Conservation (phyloP, 2,797 vertebrate species). For the Sebastes iracundus region DNA sequence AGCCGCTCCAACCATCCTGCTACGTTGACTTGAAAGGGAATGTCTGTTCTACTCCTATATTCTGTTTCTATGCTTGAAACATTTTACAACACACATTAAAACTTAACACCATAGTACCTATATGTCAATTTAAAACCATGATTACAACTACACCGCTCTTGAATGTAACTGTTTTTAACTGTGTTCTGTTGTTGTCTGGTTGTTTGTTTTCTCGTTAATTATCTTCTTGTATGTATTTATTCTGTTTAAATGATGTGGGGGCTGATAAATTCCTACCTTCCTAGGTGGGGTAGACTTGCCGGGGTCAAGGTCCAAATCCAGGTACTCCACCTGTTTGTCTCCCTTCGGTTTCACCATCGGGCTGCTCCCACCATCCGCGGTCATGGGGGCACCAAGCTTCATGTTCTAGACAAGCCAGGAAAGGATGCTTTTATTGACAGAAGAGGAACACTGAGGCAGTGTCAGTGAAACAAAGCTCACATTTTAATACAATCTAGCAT, state of each 20-base stretch:
- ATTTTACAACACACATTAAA: too few species aligned
- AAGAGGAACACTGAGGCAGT: background rate
- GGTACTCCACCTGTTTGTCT: conserved; percentile 98
- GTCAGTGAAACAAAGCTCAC: conserved; percentile 6
- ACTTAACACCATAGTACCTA: too few species aligned
- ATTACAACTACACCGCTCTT: too few species aligned
- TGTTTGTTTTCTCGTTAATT: too few species aligned
- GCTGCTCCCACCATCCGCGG: conserved; percentile 92
- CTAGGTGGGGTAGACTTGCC: conserved; percentile 97
- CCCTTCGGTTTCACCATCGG: conserved; percentile 95
- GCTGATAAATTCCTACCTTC: conserved; percentile 84
- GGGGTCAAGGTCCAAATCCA: conserved; percentile 95
- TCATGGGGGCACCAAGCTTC: conserved; percentile 80
- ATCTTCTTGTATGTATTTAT: too few species aligned
- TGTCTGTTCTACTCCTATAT: too few species aligned
- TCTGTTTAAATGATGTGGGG: background rate
- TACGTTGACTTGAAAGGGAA: too few species aligned
- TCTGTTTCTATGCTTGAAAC: too few species aligned
- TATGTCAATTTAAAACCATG: too few species aligned
- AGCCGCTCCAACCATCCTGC: too few species aligned
- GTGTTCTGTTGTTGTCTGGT: too few species aligned
- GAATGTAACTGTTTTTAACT: too few species aligned
- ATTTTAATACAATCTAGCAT: conserved; percentile 9
- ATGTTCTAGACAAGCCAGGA: conserved; percentile 71
- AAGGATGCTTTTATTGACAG: conserved; percentile 7